Percentiles rank a stretch among this genome's conserved stretches.
phyloP scores from a whole-genome alignment of 2,113 vertebrate species.

The Rhagologus leucostigma region DNA sequence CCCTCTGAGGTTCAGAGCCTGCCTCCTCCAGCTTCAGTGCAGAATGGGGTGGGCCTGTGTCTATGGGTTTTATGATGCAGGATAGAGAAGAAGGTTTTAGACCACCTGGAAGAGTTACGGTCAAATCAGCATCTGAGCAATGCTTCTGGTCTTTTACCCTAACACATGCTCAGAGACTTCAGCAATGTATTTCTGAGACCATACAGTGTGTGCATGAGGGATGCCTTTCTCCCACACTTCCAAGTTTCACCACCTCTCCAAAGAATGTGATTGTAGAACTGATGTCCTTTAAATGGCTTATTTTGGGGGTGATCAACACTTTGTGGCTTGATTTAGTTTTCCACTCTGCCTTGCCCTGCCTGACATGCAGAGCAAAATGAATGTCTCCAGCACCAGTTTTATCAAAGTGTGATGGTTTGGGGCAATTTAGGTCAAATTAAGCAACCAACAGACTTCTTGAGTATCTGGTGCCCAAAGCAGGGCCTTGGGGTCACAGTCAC shows the following conservation, averaged over 20 bases:
- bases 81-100: not conserved
- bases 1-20: not conserved
- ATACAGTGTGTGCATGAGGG: not conserved
- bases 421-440: not conserved
- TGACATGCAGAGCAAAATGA: not conserved
- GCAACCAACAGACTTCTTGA: not conserved
- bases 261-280: not conserved
- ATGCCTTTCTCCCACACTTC: not conserved
- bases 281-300: not conserved
- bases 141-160: not conserved
- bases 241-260: not conserved
- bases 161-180: not conserved
- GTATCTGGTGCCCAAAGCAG: not conserved
- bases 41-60: not conserved
- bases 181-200: not conserved
- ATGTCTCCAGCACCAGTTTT: not conserved
- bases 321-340: not conserved
- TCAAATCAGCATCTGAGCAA: not conserved
- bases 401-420: not conserved
- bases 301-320: not conserved
- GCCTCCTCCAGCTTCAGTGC: not conserved
- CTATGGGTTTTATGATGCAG: not conserved
- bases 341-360: not conserved
- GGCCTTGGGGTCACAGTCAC: not conserved
- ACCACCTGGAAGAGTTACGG: not conserved